Evolutionary conservation across 2,888 invertebrate genomes (phyloP).

Genomic region (Agrochola circellaris): DNA sequence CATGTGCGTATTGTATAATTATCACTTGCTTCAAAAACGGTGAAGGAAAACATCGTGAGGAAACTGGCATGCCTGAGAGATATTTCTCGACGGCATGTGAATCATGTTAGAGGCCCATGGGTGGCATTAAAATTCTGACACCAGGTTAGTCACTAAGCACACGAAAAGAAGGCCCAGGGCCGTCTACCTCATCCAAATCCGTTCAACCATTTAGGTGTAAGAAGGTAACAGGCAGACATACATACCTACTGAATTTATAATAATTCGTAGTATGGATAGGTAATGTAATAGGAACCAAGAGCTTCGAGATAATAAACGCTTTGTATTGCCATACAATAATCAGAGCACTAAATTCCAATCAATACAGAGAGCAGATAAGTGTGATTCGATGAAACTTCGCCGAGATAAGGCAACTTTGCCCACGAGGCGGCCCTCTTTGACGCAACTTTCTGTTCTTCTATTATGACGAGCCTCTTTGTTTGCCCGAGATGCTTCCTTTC

Average conservation of each 20-base stretch:
- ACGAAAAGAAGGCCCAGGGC: too few species aligned
- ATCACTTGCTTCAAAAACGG: too few species aligned
- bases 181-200: not conserved
- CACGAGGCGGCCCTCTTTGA: slow-evolving; percentile 73
- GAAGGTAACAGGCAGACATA: not conserved
- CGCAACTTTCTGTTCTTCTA: slow-evolving; percentile 78
- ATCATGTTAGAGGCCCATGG: too few species aligned
- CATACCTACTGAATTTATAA: not conserved
- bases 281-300: slow-evolving; percentile 17
- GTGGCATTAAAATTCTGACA: too few species aligned
- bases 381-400: slow-evolving; percentile 80
- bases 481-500: slow-evolving; percentile 76
- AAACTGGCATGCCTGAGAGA: too few species aligned
- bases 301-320: slow-evolving; percentile 31
- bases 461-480: slow-evolving; percentile 83
- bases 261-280: not conserved
- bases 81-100: too few species aligned
- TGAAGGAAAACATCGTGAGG: too few species aligned
- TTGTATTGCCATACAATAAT: slow-evolving; percentile 41
- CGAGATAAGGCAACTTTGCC: slow-evolving; percentile 81
- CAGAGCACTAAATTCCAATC: slow-evolving; percentile 75
- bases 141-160: too few species aligned
- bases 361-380: slow-evolving; percentile 82
- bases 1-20: too few species aligned
- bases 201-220: not conserved